Conservation (phyloP, 1,140 invertebrate genomes). For the Neodiprion lecontei region DNA sequence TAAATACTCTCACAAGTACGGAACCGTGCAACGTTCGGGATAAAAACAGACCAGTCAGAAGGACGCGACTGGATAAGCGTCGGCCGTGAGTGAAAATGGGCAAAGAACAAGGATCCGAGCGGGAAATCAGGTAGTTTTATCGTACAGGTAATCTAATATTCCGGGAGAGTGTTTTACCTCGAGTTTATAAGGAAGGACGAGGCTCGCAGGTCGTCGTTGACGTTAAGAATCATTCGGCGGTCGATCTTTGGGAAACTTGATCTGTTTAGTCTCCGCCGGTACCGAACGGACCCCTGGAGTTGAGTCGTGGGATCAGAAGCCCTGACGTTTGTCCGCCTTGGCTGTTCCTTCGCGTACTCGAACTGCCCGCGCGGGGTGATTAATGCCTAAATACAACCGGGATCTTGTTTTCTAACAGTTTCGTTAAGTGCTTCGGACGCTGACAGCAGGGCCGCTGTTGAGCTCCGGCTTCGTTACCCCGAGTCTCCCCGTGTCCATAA, state of each 20-base stretch:
- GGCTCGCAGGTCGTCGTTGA: conserved; percentile 33
- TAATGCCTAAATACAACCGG: not conserved
- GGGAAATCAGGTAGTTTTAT: too few relatives aligned
- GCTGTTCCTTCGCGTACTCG: not conserved
- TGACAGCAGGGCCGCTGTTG: not conserved
- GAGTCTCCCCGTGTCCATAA: too few relatives aligned
- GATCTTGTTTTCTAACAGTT: conserved; percentile 34
- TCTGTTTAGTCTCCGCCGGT: conserved; percentile 45
- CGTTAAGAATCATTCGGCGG: conserved; percentile 41
- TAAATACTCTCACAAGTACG: too few relatives aligned
- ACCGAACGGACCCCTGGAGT: conserved; percentile 19
- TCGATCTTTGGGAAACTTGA: conserved; percentile 48
- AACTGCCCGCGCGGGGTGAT: conserved; percentile 15
- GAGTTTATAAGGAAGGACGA: conserved; percentile 16
- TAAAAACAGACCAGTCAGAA: too few relatives aligned
- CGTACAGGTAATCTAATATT: too few relatives aligned
- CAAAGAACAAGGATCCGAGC: too few relatives aligned
- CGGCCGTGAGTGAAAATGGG: too few relatives aligned
- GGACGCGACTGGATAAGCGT: too few relatives aligned
- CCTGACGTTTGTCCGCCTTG: conserved; percentile 8
- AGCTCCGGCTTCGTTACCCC: too few relatives aligned
- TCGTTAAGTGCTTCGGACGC: conserved; percentile 24
- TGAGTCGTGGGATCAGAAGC: conserved; percentile 25
- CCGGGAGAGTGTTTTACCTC: too few relatives aligned
- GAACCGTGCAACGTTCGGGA: too few relatives aligned